phyloP scores from a whole-genome alignment of 2,113 vertebrate genomes.

The Rynchops niger region DNA sequence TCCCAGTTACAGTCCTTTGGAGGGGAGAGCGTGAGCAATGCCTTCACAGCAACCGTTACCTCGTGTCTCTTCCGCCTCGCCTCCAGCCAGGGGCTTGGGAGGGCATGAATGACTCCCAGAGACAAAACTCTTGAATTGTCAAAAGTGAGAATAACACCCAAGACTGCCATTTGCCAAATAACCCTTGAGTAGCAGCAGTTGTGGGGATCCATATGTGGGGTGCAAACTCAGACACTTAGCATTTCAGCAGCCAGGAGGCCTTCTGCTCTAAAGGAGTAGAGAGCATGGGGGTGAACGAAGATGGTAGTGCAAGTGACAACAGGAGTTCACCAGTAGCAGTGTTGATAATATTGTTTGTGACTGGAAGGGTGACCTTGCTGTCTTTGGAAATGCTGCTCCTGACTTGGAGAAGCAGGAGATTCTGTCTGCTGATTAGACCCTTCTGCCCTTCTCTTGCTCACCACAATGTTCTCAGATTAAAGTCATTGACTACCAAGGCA shows the following conservation, averaged over 20 bases:
- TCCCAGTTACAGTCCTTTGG: not conserved
- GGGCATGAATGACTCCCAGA: not conserved
- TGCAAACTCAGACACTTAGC: not conserved
- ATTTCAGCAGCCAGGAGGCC: not conserved
- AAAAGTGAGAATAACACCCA: not conserved
- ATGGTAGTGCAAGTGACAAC: not conserved
- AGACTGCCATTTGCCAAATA: not conserved
- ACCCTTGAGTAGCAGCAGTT: not conserved
- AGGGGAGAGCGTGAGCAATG: rapidly evolving
- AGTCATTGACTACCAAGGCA: slow-evolving; percentile 28
- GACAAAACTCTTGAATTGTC: not conserved
- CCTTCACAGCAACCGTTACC: not conserved
- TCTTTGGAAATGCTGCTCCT: not conserved
- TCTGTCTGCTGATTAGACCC: not conserved
- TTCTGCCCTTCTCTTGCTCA: not conserved
- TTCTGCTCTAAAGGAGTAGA: not conserved
- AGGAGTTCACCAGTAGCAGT: not conserved
- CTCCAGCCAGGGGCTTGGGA: not conserved
- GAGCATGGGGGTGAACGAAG: not conserved
- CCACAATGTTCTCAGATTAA: slow-evolving; percentile 1
- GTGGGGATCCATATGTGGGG: not conserved
- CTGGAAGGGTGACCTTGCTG: not conserved
- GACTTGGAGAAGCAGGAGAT: not conserved
- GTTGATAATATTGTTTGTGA: not conserved
- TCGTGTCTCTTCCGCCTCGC: not conserved